Evolutionary conservation across 2,113 vertebrate species (phyloP), one percentile per base, ranked within the genome.

Genomic region (Scolopax mira): DNA sequence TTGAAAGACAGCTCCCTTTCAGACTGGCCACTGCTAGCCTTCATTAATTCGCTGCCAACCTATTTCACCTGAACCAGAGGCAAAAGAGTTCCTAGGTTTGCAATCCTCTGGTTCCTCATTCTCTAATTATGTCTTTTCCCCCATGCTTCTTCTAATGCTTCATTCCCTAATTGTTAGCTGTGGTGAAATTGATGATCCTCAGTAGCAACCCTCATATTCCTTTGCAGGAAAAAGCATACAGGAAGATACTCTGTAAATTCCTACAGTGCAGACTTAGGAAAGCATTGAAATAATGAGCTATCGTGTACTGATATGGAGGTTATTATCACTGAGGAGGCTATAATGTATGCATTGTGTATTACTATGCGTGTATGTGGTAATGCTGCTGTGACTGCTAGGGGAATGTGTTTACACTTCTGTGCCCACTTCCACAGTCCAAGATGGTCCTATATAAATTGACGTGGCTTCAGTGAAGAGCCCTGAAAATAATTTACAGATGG

Each of bases 311-410:
- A 31, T 51, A 23, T 39, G 31, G 24, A 64, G 11, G 25, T 46
- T 65, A 54, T 35, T 64, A 61, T 46, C 24, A 42, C 42, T 42
- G 42, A 35, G 67, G 27, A 72, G 16, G 30, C 15, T 94, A 11
- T 41, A 85, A 41, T 18, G 17, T 28, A 27, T 52, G 7, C 39
- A 8, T 51, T 54, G 23, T 41, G 5, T 72, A 24, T 48, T 83
- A 14, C 6, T n/a, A 0, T 48, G n/a, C 2, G 0, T 60, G 33
- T 25, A 6, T 70, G 22, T 37, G 41, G 7, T 28, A 80, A n/a
- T 60, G 14, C 27, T 92, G 42, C 67, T 88, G 64, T 33, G 5
- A 67, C 39, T 70, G 5, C 10, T 10, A 6, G 3, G 13, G 14
- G 6, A 4, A 73, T 52, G 11, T 23, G 5, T 52, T 62, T 55